Base-by-base conservation (phyloP, 35 echinoderm and acorn worm genomes). In the Lytechinus variegatus region DNA sequence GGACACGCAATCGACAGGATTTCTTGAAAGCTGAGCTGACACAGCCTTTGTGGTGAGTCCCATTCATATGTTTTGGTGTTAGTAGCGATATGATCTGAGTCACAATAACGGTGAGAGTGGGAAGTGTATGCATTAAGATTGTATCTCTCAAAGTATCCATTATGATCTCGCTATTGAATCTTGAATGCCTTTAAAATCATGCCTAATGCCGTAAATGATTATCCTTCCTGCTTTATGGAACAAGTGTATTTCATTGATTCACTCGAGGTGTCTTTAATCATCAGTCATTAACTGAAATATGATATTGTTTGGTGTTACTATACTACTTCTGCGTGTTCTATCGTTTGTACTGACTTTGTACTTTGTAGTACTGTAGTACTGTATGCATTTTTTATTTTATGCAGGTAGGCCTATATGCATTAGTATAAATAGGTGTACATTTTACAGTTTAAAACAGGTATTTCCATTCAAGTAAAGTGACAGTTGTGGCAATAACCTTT, bases 1-100 rank as follows among this genome's bases (percentile, higher is more conserved):
- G 92, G 92, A 93, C 52, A 53, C n/a, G 28, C 27, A 93, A 55
- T 55, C 53, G 92, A 27, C 92, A 28, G 54, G 92, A 33, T 57
- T 93, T 57, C 92, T 90, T 90, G 33, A 54, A 54, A 90, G 88
- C 88, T 12, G 88, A 53, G 92, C 92, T 55, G 88, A 90, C 29
- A 54, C 28, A 44, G 52, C 29, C 52, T 54, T 90, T 54, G 88
- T 52, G 92, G 92, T 93, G n/a, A 93, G 92, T 93, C 92, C 92
- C 92, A 56, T 93, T 57, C 52, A 54, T 90, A 52, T 90, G 88
- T 12, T 90, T 90, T 90, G 88, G 88, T 90, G 88, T 90, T 52
- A 24, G 61, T 71, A 21, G 61, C 61, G 14, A 79, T 79, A 79
- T 19, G n/a, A 79, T 79, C 66, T 79, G 66, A 79, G 16, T 79